phyloP scores from a whole-genome alignment of 2,797 vertebrate species.

The Falco berigora region DNA sequence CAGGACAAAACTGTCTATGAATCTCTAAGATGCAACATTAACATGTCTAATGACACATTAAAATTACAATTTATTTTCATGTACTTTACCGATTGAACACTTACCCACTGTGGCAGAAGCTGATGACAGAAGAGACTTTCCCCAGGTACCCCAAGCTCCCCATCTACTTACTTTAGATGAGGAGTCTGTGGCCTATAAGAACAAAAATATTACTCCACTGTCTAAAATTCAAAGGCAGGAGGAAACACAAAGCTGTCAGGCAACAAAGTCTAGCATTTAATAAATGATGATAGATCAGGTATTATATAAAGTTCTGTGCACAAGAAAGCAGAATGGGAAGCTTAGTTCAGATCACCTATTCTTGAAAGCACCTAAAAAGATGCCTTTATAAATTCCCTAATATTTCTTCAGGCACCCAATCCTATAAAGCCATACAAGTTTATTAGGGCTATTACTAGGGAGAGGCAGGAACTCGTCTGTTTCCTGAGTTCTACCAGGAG shows the following conservation, averaged over 20 bases:
- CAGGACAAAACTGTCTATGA: neutral
- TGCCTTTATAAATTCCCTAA: neutral
- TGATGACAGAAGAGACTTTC: slow-evolving; percentile 90
- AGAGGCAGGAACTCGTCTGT: neutral
- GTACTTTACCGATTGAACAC: slow-evolving; percentile 25
- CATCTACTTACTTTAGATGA: slow-evolving; percentile 77
- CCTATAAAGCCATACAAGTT: neutral
- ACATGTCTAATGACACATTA: neutral
- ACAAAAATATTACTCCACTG: slow-evolving; percentile 8
- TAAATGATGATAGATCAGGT: neutral
- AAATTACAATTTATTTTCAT: neutral
- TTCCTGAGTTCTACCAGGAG: neutral
- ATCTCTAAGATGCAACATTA: neutral
- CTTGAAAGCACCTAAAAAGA: neutral
- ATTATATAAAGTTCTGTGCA: neutral
- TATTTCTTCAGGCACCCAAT: neutral
- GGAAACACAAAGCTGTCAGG: neutral
- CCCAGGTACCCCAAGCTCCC: slow-evolving; percentile 93
- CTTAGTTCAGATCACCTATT: neutral
- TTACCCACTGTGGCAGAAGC: slow-evolving; percentile 90
- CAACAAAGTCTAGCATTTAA: neutral
- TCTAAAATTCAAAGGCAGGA: neutral
- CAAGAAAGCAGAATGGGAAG: neutral
- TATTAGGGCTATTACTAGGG: neutral
- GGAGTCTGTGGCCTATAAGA: slow-evolving; percentile 53